phyloP scores from a whole-genome alignment of 2,113 vertebrate species.

The Ptychochromis oligacanthus region DNA sequence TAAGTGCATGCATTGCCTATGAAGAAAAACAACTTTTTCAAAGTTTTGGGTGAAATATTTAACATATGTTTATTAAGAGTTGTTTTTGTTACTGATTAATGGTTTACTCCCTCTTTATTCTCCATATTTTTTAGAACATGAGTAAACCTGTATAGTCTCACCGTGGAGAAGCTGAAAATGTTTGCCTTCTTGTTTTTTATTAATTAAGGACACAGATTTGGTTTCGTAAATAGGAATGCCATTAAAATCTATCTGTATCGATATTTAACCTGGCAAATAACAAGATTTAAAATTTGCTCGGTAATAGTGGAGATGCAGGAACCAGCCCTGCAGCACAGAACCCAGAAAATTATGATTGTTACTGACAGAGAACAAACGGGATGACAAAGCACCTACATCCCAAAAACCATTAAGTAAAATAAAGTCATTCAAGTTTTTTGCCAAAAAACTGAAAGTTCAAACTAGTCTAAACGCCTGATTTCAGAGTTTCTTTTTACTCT shows the following conservation, averaged over 20 bases:
- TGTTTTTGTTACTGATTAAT: background rate
- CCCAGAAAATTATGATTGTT: too few relatives aligned
- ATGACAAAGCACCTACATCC: too few relatives aligned
- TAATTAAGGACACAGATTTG: background rate
- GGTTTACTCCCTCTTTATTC: background rate
- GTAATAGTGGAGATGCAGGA: too few relatives aligned
- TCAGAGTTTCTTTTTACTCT: too few relatives aligned
- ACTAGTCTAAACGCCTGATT: too few relatives aligned
- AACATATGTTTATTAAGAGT: fast-evolving
- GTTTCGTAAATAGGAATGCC: background rate
- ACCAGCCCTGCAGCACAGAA: too few relatives aligned
- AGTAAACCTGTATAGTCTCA: background rate
- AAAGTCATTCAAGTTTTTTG: too few relatives aligned
- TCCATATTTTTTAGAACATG: background rate
- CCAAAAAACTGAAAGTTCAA: too few relatives aligned
- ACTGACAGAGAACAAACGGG: too few relatives aligned
- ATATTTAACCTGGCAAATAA: background rate
- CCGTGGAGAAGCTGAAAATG: background rate
- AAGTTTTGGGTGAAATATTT: background rate
- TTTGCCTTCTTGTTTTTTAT: background rate
- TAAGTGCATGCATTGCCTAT: background rate
- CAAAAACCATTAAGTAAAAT: too few relatives aligned
- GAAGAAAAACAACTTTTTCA: background rate
- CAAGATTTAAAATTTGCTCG: too few relatives aligned
- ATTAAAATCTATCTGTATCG: background rate